phyloP scores from a whole-genome alignment of 2,113 vertebrate species.

The Gobius niger region DNA sequence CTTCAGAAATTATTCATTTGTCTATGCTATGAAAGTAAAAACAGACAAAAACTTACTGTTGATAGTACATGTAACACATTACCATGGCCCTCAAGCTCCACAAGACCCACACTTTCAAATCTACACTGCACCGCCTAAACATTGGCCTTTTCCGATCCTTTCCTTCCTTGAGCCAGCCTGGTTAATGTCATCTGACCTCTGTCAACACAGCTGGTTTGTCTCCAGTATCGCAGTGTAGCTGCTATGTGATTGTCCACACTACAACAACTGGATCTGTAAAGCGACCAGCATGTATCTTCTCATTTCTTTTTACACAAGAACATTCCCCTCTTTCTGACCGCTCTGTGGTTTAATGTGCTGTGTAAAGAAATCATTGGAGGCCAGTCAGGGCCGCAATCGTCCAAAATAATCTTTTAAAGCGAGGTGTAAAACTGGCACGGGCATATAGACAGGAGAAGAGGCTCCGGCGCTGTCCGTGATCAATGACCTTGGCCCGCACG shows the following conservation, averaged over 20 bases:
- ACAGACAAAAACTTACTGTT: no score
- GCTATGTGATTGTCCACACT: not conserved
- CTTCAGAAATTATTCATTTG: no score
- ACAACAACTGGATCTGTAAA: not conserved
- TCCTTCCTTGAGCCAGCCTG: not conserved
- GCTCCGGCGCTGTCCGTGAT: constrained; percentile 49
- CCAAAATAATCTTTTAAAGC: constrained; percentile 46
- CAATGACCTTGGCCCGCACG: constrained; percentile 54
- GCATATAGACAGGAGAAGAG: constrained; percentile 19
- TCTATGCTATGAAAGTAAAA: no score
- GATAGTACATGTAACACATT: no score
- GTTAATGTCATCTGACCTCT: not conserved
- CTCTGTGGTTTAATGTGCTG: constrained; percentile 5
- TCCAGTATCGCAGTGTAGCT: not conserved
- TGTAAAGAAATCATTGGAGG: constrained; percentile 30
- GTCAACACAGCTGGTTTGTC: not conserved
- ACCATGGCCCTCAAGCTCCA: no score
- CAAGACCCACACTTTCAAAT: no score
- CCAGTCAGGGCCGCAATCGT: constrained; percentile 21
- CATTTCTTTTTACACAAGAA: constrained; percentile 26
- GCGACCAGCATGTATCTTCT: constrained; percentile 10
- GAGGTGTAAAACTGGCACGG: constrained; percentile 50
- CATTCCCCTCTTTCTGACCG: constrained; percentile 12
- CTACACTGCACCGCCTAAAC: no score
- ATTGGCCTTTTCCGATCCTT: not conserved